phyloP scores from a whole-genome alignment of 2,888 invertebrate genomes.

The Drosophila infuscata region DNA sequence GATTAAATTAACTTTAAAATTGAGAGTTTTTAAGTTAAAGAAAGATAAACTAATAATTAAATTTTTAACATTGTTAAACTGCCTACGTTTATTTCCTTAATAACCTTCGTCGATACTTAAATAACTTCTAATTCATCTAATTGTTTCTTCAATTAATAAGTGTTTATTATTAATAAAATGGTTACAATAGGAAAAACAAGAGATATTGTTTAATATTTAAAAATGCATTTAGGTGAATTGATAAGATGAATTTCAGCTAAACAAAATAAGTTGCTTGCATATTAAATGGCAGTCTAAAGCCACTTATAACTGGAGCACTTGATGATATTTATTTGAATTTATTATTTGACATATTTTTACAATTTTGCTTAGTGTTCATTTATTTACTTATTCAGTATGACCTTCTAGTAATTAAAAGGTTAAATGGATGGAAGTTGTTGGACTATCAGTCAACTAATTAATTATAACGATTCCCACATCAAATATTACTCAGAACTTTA shows the following conservation, averaged over 20 bases:
- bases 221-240: neutral
- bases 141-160: neutral
- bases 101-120: too few relatives aligned
- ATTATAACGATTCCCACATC: neutral
- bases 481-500: neutral
- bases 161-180: neutral
- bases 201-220: neutral
- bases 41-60: neutral
- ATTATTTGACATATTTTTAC: neutral
- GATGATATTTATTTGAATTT: neutral
- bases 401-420: neutral
- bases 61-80: too few relatives aligned
- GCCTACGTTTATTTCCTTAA: too few relatives aligned
- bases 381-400: neutral
- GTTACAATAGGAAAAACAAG: accelerated
- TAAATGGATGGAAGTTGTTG: neutral
- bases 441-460: neutral
- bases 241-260: neutral
- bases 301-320: neutral
- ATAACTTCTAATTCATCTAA: too few relatives aligned
- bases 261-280: too few relatives aligned
- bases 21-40: neutral
- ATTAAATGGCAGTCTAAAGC: neutral
- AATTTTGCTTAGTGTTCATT: neutral
- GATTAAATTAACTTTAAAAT: neutral